Evolutionary conservation across 2,888 invertebrate genomes (phyloP).

Genomic region (Idaea straminata): DNA sequence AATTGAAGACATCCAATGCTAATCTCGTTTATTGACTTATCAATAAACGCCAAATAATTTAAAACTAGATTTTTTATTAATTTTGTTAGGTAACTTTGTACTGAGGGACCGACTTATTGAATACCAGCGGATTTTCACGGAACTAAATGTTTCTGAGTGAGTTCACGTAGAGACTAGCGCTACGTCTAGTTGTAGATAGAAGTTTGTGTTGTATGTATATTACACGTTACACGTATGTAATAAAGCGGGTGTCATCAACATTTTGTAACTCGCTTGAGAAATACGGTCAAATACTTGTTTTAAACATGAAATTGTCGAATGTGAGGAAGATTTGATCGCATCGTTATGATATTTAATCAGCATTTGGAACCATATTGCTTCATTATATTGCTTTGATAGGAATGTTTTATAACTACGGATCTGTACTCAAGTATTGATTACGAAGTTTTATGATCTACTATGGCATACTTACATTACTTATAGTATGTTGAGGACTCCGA

Average conservation of each 20-base stretch:
- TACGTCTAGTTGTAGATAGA: not conserved
- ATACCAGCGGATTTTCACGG: not conserved
- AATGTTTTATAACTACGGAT: not conserved
- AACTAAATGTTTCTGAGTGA: not conserved
- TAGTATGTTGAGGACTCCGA: no score
- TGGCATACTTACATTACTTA: not conserved
- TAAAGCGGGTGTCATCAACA: slow-evolving; percentile 17
- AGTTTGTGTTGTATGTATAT: not conserved
- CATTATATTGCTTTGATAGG: not conserved
- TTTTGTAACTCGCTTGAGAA: slow-evolving; percentile 24
- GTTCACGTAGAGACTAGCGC: not conserved
- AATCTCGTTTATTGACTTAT: slow-evolving; percentile 1
- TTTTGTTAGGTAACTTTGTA: not conserved
- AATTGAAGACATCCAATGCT: not conserved
- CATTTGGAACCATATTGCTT: slow-evolving; percentile 1
- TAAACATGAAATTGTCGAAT: slow-evolving; percentile 7
- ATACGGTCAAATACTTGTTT: slow-evolving; percentile 11
- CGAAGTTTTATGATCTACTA: not conserved
- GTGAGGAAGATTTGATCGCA: slow-evolving; percentile 15
- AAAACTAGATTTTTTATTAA: not conserved
- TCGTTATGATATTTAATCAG: slow-evolving; percentile 21
- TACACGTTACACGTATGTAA: slow-evolving; percentile 1
- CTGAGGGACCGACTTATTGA: not conserved
- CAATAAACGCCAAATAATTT: not conserved
- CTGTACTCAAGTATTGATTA: slow-evolving; percentile 11